Evolutionary conservation across 2,113 vertebrate species (phyloP), one percentile per base, ranked within the genome.

Genomic region (Meleagris gallopavo): DNA sequence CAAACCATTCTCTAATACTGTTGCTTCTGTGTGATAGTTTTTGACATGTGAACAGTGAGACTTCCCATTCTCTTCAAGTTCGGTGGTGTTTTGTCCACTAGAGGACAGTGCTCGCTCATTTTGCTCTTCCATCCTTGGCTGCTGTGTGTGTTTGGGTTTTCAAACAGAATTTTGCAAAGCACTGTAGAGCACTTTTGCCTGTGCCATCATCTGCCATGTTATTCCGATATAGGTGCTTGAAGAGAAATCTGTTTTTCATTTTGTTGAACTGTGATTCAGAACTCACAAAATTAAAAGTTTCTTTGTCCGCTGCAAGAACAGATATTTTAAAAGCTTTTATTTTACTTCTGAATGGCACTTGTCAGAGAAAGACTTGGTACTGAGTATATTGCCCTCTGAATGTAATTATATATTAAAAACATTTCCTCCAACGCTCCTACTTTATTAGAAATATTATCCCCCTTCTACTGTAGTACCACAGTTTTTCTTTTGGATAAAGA

Each of bases 121-220:
- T n/a, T 94, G 79, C 18, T 0, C n/a, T 13, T 6, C 76, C 27
- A 2, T 29, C 43, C 18, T 52, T 17, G 50, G 9, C 7, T 54
- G 50, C 6, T 0, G 4, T 2, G 7, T 2, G 2, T 2, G 0
- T 6, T 6, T 0, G 6, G 3, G 2, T 55, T 64, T 88, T 21
- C 75, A 66, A 73, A 48, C 11, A 13, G 41, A 12, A 0, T n/a
- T 36, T 72, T 86, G 38, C 24, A 38, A 57, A 77, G 70, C 61
- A 0, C 15, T 2, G 5, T 9, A 9, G 10, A 6, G 38, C 43
- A 2, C 46, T 76, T 76, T 60, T 84, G 61, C 38, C 22, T 64
- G 4, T 58, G 1, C 22, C 21, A 6, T 34, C 4, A 38, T 24
- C 38, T 83, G 21, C 43, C 18, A 58, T 65, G 52, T 55, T 60